Conservation (phyloP, 2,113 vertebrate genomes). For the Microtus montanus region DNA sequence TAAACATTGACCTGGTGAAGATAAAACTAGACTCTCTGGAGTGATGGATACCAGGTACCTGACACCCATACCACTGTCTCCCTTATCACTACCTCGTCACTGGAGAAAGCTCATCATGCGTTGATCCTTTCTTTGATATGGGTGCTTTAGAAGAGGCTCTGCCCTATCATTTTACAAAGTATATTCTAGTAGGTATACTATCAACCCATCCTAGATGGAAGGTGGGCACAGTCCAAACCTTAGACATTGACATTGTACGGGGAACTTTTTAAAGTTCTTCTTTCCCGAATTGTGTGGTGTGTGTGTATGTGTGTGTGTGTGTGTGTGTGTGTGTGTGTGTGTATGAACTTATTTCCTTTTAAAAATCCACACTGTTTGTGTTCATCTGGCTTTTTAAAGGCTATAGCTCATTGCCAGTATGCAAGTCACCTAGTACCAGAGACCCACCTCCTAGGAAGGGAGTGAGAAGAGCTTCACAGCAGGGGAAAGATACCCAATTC, state of each 20-base stretch:
- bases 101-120: conserved; percentile 10
- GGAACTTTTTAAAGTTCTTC: neutral
- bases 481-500: neutral
- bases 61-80: neutral
- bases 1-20: neutral
- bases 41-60: neutral
- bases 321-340: neutral
- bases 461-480: neutral
- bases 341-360: conserved; percentile 29
- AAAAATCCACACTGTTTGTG: conserved; percentile 26
- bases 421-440: neutral
- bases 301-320: too few species aligned
- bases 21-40: neutral
- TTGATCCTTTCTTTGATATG: neutral
- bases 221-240: neutral
- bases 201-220: neutral
- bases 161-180: neutral
- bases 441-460: neutral
- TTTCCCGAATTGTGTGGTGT: neutral
- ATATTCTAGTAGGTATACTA: neutral
- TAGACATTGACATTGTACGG: neutral
- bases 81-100: conserved; percentile 5
- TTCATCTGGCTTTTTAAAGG: neutral
- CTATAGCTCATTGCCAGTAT: neutral
- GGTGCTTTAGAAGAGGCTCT: conserved; percentile 15